phyloP scores from a whole-genome alignment of 2,797 vertebrate genomes.

The Lagorchestes hirsutus region DNA sequence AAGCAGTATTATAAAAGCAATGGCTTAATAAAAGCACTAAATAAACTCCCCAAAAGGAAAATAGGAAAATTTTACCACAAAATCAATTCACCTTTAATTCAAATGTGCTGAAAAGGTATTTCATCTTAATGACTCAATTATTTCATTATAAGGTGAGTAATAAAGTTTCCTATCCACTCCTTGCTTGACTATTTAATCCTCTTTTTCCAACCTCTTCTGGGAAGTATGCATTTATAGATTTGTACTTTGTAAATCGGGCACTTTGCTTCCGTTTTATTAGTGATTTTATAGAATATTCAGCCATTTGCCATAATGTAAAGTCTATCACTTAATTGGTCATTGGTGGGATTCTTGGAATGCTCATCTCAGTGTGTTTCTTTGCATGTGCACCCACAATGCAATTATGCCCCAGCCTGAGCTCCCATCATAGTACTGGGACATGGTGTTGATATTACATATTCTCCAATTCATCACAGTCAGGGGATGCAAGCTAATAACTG shows the following conservation, averaged over 20 bases:
- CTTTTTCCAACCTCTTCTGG: not conserved
- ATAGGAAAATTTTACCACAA: constrained; percentile 63
- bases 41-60: constrained; percentile 68
- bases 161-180: constrained; percentile 58
- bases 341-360: rapidly evolving
- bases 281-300: not conserved
- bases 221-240: rapidly evolving
- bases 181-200: constrained; percentile 61
- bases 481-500: not conserved
- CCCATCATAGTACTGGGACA: not conserved
- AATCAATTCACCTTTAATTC: constrained; percentile 69
- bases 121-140: constrained; percentile 71
- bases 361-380: rapidly evolving
- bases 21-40: constrained; percentile 62
- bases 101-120: constrained; percentile 71
- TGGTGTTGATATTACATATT: not conserved
- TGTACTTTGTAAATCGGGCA: rapidly evolving
- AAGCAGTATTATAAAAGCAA: constrained; percentile 35
- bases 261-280: rapidly evolving
- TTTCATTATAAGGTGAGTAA: constrained; percentile 66
- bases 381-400: not conserved
- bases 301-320: rapidly evolving
- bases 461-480: not conserved
- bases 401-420: not conserved
- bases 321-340: not conserved